Conservation (phyloP, 2,113 vertebrate genomes). For the Hippopotamus amphibius region DNA sequence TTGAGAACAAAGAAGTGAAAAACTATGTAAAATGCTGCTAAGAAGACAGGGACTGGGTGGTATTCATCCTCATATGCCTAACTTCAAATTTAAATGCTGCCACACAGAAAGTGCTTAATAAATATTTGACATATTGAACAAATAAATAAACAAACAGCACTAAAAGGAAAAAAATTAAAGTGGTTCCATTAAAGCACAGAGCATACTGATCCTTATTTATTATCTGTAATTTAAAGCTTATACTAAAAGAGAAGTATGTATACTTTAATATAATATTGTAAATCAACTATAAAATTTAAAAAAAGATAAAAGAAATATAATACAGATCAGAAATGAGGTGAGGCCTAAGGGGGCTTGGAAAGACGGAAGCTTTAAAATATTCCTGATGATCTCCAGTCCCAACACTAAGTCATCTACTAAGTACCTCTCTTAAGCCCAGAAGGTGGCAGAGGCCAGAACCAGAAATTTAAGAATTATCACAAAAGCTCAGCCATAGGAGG, state of each 20-base stretch:
- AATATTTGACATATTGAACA: conserved; percentile 6
- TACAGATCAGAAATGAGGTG: not conserved
- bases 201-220: not conserved
- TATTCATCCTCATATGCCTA: not conserved
- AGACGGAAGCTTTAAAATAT: not conserved
- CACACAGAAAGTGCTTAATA: not conserved
- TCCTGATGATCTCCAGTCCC: not conserved
- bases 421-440: not conserved
- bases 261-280: not conserved
- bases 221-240: not conserved
- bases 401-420: not conserved
- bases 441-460: not conserved
- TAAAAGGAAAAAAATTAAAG: not conserved
- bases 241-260: not conserved
- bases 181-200: not conserved
- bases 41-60: not conserved
- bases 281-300: not conserved
- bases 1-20: conserved; percentile 14
- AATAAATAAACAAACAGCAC: not conserved
- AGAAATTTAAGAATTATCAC: conserved; percentile 5
- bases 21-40: not conserved
- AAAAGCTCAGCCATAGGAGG: not conserved
- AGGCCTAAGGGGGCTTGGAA: not conserved
- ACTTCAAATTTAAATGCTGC: not conserved
- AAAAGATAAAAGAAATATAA: not conserved